Conservation (phyloP, 2,888 invertebrate genomes). For the Rhopalosiphum nymphaeae region DNA sequence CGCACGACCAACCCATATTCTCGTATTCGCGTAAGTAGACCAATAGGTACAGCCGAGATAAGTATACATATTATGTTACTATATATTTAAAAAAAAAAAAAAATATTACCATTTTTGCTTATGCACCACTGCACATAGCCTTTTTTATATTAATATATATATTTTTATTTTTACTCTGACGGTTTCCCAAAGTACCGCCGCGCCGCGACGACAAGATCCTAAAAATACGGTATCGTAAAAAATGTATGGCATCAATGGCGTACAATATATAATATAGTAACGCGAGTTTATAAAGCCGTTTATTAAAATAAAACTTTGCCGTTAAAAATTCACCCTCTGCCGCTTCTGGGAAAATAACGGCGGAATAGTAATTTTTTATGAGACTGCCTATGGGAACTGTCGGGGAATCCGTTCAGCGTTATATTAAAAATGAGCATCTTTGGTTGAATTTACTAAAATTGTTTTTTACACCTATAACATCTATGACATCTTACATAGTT, state of each 20-base stretch:
- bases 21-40: conserved; percentile 82
- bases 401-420: not conserved
- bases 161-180: not conserved
- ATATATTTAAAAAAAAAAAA: not conserved
- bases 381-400: not conserved
- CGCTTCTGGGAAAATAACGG: not conserved
- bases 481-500: not conserved
- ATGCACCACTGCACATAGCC: too few relatives aligned
- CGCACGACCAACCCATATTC: conserved; percentile 85
- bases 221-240: not conserved
- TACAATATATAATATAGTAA: not conserved
- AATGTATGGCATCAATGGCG: not conserved
- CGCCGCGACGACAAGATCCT: not conserved
- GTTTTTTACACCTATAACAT: not conserved
- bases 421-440: not conserved
- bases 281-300: not conserved
- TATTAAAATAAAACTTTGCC: not conserved
- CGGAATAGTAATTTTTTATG: not conserved
- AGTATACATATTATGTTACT: not conserved
- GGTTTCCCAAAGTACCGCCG: not conserved
- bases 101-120: not conserved
- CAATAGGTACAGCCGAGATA: not conserved
- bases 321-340: not conserved
- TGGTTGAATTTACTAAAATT: not conserved
- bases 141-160: not conserved